phyloP scores from a whole-genome alignment of 1,140 invertebrate genomes.

The Ruditapes philippinarum region DNA sequence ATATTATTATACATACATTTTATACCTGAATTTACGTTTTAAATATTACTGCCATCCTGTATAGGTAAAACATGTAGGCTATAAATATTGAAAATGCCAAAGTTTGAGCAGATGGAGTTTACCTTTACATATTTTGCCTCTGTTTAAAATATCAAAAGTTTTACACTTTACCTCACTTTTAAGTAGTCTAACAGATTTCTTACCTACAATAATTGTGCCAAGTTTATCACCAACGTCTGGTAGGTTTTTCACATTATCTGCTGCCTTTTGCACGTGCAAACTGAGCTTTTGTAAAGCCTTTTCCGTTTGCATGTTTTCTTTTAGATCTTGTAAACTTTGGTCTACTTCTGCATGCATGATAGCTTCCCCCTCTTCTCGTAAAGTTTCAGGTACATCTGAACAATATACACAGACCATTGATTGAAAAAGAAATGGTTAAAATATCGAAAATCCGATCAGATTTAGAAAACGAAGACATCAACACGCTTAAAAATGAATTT shows the following conservation, averaged over 20 bases:
- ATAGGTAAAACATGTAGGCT: no score
- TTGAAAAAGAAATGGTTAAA: neutral
- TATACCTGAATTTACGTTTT: no score
- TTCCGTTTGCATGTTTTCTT: constrained; percentile 58
- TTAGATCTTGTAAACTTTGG: constrained; percentile 56
- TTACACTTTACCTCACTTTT: no score
- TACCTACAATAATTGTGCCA: constrained; percentile 50
- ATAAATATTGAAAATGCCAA: no score
- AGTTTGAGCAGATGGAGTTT: no score
- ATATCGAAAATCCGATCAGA: neutral
- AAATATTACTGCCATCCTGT: no score
- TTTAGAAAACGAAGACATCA: no score
- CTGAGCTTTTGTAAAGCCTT: constrained; percentile 46
- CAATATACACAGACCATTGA: neutral
- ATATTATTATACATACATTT: no score
- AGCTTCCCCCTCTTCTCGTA: constrained; percentile 47
- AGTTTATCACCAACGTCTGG: constrained; percentile 56
- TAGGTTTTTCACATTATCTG: constrained; percentile 49
- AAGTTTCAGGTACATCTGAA: constrained; percentile 48
- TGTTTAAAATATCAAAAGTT: no score
- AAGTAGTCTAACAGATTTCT: no score
- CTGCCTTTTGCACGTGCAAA: constrained; percentile 60
- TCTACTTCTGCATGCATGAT: constrained; percentile 60
- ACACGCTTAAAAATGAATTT: no score
- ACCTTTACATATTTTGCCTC: no score